Evolutionary conservation across 2,888 invertebrate genomes (phyloP).

Genomic region (Omphaloscelis lunosa): DNA sequence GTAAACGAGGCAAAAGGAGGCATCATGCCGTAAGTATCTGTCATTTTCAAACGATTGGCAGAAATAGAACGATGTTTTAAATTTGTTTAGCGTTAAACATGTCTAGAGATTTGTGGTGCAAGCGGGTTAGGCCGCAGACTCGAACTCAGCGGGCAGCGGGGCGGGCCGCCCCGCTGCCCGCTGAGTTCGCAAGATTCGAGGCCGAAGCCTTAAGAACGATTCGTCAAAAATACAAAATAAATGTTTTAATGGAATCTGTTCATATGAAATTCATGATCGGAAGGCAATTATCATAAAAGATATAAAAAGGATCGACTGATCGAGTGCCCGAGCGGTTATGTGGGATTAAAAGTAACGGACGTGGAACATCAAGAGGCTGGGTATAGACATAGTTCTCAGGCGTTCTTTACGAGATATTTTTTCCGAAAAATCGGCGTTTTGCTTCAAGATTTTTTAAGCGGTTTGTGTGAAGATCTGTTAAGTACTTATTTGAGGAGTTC

Average conservation of each 20-base stretch:
- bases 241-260: constrained; percentile 26
- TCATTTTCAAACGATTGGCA: neutral
- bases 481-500: neutral
- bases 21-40: too few species aligned
- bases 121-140: too few species aligned
- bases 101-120: neutral
- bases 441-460: neutral
- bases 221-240: constrained; percentile 14
- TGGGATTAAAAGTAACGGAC: constrained; percentile 19
- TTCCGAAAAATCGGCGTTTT: constrained; percentile 13
- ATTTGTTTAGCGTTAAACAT: neutral
- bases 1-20: too few species aligned
- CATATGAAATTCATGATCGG: constrained; percentile 46
- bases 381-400: constrained; percentile 12
- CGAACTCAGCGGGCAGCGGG: too few species aligned
- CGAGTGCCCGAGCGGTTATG: constrained; percentile 10
- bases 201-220: too few species aligned
- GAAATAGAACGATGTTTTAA: neutral
- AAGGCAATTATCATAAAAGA: constrained; percentile 31
- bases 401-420: constrained; percentile 37
- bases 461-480: neutral
- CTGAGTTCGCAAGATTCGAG: too few species aligned
- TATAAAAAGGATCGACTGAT: constrained; percentile 17
- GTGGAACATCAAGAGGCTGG: constrained; percentile 32
- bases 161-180: too few species aligned